These are phyloP conservation scores for Stichopus horrens DNA, from an alignment of 53 echinoderm and acorn worm genomes.

Conservation along the genomic window DNA sequence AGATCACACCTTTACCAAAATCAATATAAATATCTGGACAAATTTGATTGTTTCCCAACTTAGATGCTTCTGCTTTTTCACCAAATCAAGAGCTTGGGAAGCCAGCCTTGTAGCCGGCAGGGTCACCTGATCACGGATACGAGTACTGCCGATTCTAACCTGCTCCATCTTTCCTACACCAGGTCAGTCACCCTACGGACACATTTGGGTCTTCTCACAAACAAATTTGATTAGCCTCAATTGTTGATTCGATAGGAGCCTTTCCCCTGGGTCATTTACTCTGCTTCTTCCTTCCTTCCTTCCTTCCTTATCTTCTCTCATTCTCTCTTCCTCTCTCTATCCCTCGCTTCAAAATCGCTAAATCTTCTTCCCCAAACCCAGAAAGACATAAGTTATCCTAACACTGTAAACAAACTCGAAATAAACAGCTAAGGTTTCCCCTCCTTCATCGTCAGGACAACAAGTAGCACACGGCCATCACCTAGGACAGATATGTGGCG, in stretches of 20 bases:
- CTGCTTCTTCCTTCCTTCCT: neutral
- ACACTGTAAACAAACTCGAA: slow-evolving; percentile 17
- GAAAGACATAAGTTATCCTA: slow-evolving; percentile 24
- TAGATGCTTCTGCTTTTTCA: neutral
- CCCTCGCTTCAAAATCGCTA: neutral
- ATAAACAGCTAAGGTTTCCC: slow-evolving; percentile 27
- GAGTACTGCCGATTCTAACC: neutral
- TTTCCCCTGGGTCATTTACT: slow-evolving; percentile 41
- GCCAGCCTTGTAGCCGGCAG: neutral
- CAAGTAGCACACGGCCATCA: neutral
- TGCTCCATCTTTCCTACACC: neutral
- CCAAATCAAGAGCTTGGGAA: neutral
- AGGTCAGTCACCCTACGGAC: slow-evolving; percentile 43
- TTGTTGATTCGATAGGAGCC: slow-evolving; percentile 38
- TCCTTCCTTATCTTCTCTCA: neutral
- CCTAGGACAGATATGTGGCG: slow-evolving; percentile 9
- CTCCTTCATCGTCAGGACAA: neutral
- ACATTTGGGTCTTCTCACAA: slow-evolving; percentile 36
- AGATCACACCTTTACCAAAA: slow-evolving; percentile 23
- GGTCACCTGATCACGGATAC: slow-evolving; percentile 3
- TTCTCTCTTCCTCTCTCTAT: neutral
- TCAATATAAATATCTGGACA: slow-evolving; percentile 5
- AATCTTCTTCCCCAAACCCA: neutral
- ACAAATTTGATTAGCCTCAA: slow-evolving; percentile 46
- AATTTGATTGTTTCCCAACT: slow-evolving; percentile 32